Conservation (phyloP, 1,140 invertebrate species). For the Leptopilina boulardi region DNA sequence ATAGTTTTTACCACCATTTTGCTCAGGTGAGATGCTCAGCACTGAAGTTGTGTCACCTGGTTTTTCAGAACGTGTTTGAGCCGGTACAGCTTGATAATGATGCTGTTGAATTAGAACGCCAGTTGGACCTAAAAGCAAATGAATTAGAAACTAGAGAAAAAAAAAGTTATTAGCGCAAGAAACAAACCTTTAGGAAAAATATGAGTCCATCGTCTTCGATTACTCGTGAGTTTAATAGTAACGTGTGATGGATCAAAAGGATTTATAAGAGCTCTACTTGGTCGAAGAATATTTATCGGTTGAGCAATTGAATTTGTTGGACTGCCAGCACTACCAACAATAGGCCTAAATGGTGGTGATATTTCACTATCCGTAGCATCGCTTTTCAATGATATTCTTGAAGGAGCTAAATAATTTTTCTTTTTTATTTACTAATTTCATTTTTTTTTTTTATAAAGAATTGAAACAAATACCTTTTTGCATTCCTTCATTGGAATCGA, state of each 20-base stretch:
- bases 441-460: not conserved
- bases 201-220: slow-evolving; percentile 97
- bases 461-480: slow-evolving; percentile 54
- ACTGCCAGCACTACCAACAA: slow-evolving; percentile 78
- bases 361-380: slow-evolving; percentile 75
- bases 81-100: slow-evolving; percentile 90
- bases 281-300: slow-evolving; percentile 76
- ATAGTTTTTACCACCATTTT: slow-evolving; percentile 47
- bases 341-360: slow-evolving; percentile 76
- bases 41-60: slow-evolving; percentile 54
- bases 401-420: slow-evolving; percentile 45
- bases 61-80: slow-evolving; percentile 70
- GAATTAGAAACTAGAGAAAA: slow-evolving; percentile 39
- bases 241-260: slow-evolving; percentile 98
- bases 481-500: slow-evolving; percentile 62
- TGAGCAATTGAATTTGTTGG: slow-evolving; percentile 66
- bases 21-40: slow-evolving; percentile 62
- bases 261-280: slow-evolving; percentile 90
- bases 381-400: slow-evolving; percentile 66
- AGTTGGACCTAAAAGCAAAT: slow-evolving; percentile 85
- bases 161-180: slow-evolving; percentile 12
- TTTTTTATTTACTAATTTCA: slow-evolving; percentile 16
- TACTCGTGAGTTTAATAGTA: slow-evolving; percentile 97
- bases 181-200: slow-evolving; percentile 94
- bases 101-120: slow-evolving; percentile 94